A percentile compares a stretch with the other conserved stretches of the same genome.
Conservation (phyloP, 2,888 invertebrate genomes). For the Epinotia ramella region DNA sequence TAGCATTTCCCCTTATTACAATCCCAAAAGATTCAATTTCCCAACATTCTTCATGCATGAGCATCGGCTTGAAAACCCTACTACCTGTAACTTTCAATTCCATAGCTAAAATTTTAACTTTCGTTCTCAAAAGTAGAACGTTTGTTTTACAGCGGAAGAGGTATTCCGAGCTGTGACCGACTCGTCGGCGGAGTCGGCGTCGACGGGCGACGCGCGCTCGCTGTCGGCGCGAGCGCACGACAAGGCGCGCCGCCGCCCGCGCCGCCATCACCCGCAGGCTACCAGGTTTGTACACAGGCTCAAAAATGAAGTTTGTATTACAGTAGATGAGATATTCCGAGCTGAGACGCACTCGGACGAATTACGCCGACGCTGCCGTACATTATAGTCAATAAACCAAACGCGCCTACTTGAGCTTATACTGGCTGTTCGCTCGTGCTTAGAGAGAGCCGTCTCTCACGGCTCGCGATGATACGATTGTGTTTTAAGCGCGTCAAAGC, state of each 20-base stretch:
- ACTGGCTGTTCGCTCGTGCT: no score
- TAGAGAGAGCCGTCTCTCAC: no score
- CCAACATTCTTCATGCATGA: neutral
- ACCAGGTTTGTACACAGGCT: conserved; percentile 55
- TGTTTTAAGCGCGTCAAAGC: no score
- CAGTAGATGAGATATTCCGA: no score
- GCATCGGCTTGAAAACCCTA: neutral
- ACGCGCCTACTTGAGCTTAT: no score
- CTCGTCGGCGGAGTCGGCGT: conserved; percentile 73
- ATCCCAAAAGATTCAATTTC: neutral
- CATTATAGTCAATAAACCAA: no score
- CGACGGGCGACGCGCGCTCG: conserved; percentile 51
- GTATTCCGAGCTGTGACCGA: conserved; percentile 75
- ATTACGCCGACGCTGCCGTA: no score
- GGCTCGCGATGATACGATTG: no score
- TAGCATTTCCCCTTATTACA: neutral
- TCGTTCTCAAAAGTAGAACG: conserved; percentile 26
- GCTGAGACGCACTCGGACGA: no score
- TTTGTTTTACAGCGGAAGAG: conserved; percentile 57
- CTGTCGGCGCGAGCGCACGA: conserved; percentile 57
- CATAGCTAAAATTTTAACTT: neutral
- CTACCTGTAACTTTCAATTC: neutral
- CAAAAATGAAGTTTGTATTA: no score
- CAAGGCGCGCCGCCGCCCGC: conserved; percentile 68
- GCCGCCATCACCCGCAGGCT: conserved; percentile 58